These are phyloP conservation scores for Antheraea yamamai DNA, from an alignment of 2,888 invertebrate genomes.

Conservation along the genomic window DNA sequence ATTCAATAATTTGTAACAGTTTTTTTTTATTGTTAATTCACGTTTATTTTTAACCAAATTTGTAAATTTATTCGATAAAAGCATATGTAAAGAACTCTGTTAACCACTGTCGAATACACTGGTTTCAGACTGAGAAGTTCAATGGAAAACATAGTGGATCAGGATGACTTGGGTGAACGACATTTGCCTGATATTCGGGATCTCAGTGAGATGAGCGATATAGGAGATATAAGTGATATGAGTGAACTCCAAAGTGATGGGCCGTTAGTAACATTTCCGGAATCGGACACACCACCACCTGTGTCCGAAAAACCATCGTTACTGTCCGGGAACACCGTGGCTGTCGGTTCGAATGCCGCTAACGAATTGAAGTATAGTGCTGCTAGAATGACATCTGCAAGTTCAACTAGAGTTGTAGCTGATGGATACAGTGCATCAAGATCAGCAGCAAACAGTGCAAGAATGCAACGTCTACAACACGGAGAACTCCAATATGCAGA, in stretches of 20 bases:
- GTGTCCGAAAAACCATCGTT: conserved; percentile 70
- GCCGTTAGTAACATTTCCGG: conserved; percentile 91
- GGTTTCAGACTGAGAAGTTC: conserved; percentile 85
- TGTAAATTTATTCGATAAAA: not conserved
- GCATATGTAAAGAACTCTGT: not conserved
- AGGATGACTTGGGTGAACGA: conserved; percentile 74
- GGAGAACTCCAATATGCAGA: conserved; percentile 92
- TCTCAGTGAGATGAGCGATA: conserved; percentile 74
- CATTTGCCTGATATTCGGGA: conserved; percentile 76
- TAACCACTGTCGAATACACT: not conserved
- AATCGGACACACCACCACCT: conserved; percentile 88
- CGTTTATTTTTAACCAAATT: not conserved
- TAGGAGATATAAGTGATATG: conserved; percentile 78
- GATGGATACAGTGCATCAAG: conserved; percentile 90
- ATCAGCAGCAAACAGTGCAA: conserved; percentile 73
- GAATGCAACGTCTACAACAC: conserved; percentile 85
- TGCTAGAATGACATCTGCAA: conserved; percentile 89
- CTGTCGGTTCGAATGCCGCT: conserved; percentile 70
- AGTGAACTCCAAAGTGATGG: conserved; percentile 76
- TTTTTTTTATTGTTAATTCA: not conserved
- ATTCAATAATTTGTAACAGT: not conserved
- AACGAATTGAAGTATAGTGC: conserved; percentile 92
- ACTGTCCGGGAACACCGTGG: conserved; percentile 67
- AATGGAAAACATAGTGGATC: conserved; percentile 90
- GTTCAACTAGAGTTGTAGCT: conserved; percentile 88